These are phyloP conservation scores for Hetaerina titia DNA, from an alignment of 2,888 invertebrate species.

Conservation along the genomic window DNA sequence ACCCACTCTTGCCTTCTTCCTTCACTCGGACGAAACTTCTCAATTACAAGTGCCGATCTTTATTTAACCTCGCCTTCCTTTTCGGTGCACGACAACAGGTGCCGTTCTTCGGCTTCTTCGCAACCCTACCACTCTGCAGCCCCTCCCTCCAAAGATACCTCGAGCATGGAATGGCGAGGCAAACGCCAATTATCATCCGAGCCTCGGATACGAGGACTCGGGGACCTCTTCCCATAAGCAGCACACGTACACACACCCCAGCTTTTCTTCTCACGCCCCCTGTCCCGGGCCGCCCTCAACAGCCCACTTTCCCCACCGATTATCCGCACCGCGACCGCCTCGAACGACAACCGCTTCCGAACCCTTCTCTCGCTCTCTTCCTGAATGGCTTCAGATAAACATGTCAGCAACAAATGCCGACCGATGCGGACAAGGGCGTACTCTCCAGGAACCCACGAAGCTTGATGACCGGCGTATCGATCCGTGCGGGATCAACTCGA, in stretches of 20 bases:
- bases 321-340: neutral
- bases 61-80: neutral
- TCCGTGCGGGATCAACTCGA: neutral
- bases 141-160: neutral
- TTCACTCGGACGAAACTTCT: neutral
- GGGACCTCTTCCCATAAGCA: neutral
- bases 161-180: constrained; percentile 18
- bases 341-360: no score
- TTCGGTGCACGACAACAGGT: constrained; percentile 55
- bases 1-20: neutral
- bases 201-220: neutral
- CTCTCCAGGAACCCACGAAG: neutral
- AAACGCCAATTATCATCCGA: constrained; percentile 41
- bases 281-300: no score
- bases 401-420: neutral
- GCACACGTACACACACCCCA: neutral
- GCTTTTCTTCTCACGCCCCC: neutral
- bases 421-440: neutral
- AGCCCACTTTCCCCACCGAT: no score
- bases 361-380: neutral
- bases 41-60: constrained; percentile 42
- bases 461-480: neutral
- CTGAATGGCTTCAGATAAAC: constrained; percentile 33
- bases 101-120: constrained; percentile 40
- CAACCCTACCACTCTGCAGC: neutral